phyloP scores from a whole-genome alignment of 2,888 invertebrate genomes.

The Catonia carolina region DNA sequence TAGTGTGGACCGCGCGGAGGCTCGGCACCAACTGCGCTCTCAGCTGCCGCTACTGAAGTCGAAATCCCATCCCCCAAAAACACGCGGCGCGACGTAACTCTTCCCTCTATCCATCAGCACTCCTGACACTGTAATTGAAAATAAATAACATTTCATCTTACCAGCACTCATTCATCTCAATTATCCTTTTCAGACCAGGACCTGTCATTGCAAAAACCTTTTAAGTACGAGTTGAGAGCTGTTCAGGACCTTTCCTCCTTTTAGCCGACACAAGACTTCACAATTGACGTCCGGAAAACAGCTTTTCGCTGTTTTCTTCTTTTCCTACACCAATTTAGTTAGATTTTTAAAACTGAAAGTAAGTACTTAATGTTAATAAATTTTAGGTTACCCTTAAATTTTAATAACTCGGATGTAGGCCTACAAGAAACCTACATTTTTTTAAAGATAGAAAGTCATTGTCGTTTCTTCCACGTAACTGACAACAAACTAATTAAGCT shows the following conservation, averaged over 20 bases:
- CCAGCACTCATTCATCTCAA: conserved; percentile 11
- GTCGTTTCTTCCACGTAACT: no score
- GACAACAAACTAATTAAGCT: no score
- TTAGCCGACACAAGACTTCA: neutral
- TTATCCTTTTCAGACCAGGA: neutral
- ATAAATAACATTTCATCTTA: conserved; percentile 13
- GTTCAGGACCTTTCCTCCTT: neutral
- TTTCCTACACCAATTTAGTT: no score
- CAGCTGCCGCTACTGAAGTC: neutral
- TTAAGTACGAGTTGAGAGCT: neutral
- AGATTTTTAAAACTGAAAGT: no score
- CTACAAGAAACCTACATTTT: no score
- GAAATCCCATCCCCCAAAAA: no score
- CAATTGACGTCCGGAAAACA: no score
- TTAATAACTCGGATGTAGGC: no score
- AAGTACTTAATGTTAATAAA: no score
- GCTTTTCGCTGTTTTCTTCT: no score
- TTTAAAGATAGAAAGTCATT: no score
- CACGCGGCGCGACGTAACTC: neutral
- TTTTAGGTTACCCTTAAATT: no score
- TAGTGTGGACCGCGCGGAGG: neutral
- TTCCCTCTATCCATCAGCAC: neutral
- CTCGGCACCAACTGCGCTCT: conserved; percentile 4
- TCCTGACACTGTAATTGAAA: conserved; percentile 13
- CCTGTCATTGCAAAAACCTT: conserved; percentile 10